Evolutionary conservation across 2,888 invertebrate genomes (phyloP).

Genomic region (Antheraea assamensis): DNA sequence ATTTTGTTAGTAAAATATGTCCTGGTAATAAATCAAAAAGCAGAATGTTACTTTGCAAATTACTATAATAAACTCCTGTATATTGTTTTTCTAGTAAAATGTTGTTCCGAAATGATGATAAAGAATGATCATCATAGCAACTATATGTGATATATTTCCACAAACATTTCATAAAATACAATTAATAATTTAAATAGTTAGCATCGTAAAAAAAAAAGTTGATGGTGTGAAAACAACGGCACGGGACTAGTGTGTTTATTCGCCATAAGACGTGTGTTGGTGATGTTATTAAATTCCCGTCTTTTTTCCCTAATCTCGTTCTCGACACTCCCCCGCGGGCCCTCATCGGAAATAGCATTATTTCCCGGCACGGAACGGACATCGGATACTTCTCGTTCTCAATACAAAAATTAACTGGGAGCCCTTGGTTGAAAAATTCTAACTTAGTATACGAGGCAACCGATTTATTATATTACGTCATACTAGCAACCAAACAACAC

Average conservation of each 20-base stretch:
- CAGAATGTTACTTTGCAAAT: too few species aligned
- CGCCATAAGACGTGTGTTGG: conserved; percentile 58
- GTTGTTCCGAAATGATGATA: not conserved
- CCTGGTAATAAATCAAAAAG: too few species aligned
- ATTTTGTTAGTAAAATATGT: too few species aligned
- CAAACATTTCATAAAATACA: not conserved
- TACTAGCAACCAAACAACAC: not conserved
- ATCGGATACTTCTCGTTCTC: conserved; percentile 61
- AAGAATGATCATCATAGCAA: not conserved
- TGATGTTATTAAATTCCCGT: conserved; percentile 72
- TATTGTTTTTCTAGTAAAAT: too few species aligned
- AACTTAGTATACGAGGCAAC: conserved; percentile 50
- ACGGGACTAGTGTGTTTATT: conserved; percentile 41
- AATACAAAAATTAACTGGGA: conserved; percentile 42
- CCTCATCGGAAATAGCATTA: conserved; percentile 78
- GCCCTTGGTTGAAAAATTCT: conserved; percentile 55
- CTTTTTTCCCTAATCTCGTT: conserved; percentile 72
- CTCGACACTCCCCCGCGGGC: conserved; percentile 67
- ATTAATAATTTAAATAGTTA: not conserved
- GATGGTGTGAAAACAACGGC: not conserved
- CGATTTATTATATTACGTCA: conserved; percentile 33
- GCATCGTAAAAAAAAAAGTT: not conserved
- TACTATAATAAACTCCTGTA: too few species aligned
- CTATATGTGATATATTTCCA: not conserved
- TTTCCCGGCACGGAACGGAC: conserved; percentile 64